These are phyloP conservation scores for Spodoptera frugiperda DNA, from an alignment of 1,140 invertebrate species.

Conservation along the genomic window DNA sequence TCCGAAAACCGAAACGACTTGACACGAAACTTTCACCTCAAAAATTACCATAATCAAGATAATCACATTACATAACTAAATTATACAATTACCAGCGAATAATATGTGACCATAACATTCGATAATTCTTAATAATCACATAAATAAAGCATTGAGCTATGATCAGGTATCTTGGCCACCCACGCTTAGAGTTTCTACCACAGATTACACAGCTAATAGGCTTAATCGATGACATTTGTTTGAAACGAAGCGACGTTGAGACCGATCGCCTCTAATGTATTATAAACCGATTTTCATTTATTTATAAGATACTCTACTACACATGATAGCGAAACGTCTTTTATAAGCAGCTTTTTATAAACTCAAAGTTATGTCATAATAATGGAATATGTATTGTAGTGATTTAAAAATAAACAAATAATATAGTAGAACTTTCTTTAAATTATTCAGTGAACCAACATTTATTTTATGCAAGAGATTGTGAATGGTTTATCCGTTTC, in stretches of 20 bases:
- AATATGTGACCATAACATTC: slow-evolving; percentile 17
- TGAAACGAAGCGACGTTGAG: slow-evolving; percentile 36
- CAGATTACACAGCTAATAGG: slow-evolving; percentile 48
- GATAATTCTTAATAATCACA: slow-evolving; percentile 34
- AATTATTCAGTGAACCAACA: too few relatives aligned
- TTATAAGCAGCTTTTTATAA: not conserved
- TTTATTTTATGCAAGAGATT: too few relatives aligned
- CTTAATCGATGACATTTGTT: slow-evolving; percentile 49
- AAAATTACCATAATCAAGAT: not conserved
- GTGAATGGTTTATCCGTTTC: too few relatives aligned
- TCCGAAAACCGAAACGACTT: not conserved
- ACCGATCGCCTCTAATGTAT: slow-evolving; percentile 36
- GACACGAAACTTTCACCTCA: slow-evolving; percentile 2
- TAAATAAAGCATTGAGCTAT: slow-evolving; percentile 13
- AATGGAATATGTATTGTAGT: too few relatives aligned
- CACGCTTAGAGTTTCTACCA: slow-evolving; percentile 36
- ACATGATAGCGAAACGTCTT: slow-evolving; percentile 18
- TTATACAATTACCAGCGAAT: slow-evolving; percentile 13
- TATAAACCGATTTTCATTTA: slow-evolving; percentile 41
- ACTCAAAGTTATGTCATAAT: too few relatives aligned
- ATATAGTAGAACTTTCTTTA: too few relatives aligned
- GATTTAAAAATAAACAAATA: too few relatives aligned
- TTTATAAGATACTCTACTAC: slow-evolving; percentile 24
- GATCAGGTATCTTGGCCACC: slow-evolving; percentile 38
- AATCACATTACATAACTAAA: slow-evolving; percentile 6